Evolutionary conservation across 2,113 vertebrate genomes (phyloP).

Genomic region (Spilogale gracilis): DNA sequence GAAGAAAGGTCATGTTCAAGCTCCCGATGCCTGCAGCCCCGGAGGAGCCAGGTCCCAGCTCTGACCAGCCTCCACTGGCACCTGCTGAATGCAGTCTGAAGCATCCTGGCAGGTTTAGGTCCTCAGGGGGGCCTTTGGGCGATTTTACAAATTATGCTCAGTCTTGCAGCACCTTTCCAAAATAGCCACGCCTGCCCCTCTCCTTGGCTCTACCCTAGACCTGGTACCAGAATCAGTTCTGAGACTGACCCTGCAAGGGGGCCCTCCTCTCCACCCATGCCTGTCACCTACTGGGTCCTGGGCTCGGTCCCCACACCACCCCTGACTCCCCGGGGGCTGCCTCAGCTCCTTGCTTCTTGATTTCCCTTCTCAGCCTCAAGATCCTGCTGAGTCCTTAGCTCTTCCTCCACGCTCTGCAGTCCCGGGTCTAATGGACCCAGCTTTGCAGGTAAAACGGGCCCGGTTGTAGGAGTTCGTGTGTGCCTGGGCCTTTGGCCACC

Average conservation of each 20-base stretch:
- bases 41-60: neutral
- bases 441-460: accelerated
- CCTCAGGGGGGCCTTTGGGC: accelerated
- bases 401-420: too few species aligned
- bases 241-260: neutral
- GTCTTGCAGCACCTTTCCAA: neutral
- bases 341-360: neutral
- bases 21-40: accelerated
- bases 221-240: accelerated
- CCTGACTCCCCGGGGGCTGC: neutral
- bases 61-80: accelerated
- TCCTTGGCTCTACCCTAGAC: accelerated
- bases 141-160: accelerated
- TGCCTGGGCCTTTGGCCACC: too few species aligned
- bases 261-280: neutral
- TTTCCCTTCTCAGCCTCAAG: neutral
- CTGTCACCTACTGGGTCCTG: too few species aligned
- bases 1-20: neutral
- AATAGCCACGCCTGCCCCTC: accelerated
- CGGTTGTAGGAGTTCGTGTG: neutral
- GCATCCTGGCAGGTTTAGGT: neutral
- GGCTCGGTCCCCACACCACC: accelerated
- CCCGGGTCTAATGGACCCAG: too few species aligned
- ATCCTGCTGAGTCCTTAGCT: neutral
- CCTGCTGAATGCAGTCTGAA: neutral